These are phyloP conservation scores for Drosophila oshimai DNA, from an alignment of 1,140 invertebrate species.

Conservation along the genomic window DNA sequence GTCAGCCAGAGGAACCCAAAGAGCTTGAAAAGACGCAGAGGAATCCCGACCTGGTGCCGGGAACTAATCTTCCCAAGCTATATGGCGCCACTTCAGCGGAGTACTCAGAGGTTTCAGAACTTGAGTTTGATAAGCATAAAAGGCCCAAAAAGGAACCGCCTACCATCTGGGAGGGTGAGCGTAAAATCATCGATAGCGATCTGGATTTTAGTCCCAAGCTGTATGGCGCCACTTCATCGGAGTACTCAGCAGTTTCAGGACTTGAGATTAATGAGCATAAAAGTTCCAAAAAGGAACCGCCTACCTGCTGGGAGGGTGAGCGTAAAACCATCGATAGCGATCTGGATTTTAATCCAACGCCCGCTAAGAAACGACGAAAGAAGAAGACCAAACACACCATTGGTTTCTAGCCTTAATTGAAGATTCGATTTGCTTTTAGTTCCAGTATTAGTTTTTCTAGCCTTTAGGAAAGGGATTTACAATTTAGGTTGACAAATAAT, in stretches of 20 bases:
- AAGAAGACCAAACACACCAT: slow-evolving; percentile 31
- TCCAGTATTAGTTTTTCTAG: too few species aligned
- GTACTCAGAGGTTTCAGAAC: not conserved
- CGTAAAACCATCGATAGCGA: slow-evolving; percentile 29
- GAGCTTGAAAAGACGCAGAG: not conserved
- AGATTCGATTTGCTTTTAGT: too few species aligned
- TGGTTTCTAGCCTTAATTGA: slow-evolving; percentile 34
- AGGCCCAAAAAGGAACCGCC: not conserved
- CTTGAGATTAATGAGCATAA: not conserved
- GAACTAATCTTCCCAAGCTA: slow-evolving; percentile 31
- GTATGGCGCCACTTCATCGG: too few species aligned
- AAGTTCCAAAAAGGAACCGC: not conserved
- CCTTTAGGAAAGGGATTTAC: too few species aligned
- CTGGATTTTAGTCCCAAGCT: not conserved
- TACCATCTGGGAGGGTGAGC: not conserved
- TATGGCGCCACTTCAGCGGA: slow-evolving; percentile 27
- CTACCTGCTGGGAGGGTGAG: not conserved
- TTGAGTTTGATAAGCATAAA: not conserved
- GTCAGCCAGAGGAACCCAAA: not conserved
- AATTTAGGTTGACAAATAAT: too few species aligned
- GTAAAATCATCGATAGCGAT: slow-evolving; percentile 27
- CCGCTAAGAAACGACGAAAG: slow-evolving; percentile 24
- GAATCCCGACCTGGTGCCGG: slow-evolving; percentile 24
- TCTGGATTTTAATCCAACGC: not conserved
- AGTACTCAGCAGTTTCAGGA: too few species aligned